phyloP scores from a whole-genome alignment of 2,113 vertebrate genomes.

The Oenanthe oenanthe region DNA sequence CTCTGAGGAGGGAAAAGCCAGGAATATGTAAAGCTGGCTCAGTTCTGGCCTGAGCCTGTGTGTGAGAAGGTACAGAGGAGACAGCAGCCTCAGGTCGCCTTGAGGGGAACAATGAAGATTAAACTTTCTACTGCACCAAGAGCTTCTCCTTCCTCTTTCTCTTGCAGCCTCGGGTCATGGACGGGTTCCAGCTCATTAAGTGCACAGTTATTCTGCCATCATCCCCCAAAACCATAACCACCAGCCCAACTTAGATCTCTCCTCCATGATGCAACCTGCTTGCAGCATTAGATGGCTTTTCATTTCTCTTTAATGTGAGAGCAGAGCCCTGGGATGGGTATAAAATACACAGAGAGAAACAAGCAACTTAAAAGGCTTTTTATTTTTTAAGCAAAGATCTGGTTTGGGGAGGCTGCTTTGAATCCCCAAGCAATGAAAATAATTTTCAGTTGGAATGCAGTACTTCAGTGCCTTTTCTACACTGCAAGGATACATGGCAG shows the following conservation, averaged over 20 bases:
- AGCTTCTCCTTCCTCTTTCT: constrained; percentile 36
- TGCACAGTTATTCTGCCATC: constrained; percentile 37
- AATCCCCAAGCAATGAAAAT: constrained; percentile 39
- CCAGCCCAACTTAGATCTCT: constrained; percentile 32
- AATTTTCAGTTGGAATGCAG: not conserved
- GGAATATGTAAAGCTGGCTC: not conserved
- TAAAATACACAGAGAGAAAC: constrained; percentile 50
- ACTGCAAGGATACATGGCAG: not conserved
- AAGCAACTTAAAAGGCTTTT: constrained; percentile 63
- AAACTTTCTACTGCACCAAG: constrained; percentile 3
- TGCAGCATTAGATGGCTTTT: constrained; percentile 44
- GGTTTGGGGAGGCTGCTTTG: constrained; percentile 16
- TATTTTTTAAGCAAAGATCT: constrained; percentile 55
- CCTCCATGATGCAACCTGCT: constrained; percentile 55
- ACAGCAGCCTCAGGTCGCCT: constrained; percentile 24
- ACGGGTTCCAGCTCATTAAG: constrained; percentile 54
- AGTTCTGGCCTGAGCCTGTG: not conserved
- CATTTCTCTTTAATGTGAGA: constrained; percentile 57
- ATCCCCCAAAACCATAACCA: constrained; percentile 32
- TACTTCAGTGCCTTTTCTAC: not conserved
- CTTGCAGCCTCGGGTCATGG: constrained; percentile 38
- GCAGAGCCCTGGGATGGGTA: constrained; percentile 29
- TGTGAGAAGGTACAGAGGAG: not conserved
- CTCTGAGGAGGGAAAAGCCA: not conserved
- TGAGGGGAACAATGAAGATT: constrained; percentile 35